Evolutionary conservation across 2,113 vertebrate species (phyloP).

Genomic region (Myrmecobius fasciatus): DNA sequence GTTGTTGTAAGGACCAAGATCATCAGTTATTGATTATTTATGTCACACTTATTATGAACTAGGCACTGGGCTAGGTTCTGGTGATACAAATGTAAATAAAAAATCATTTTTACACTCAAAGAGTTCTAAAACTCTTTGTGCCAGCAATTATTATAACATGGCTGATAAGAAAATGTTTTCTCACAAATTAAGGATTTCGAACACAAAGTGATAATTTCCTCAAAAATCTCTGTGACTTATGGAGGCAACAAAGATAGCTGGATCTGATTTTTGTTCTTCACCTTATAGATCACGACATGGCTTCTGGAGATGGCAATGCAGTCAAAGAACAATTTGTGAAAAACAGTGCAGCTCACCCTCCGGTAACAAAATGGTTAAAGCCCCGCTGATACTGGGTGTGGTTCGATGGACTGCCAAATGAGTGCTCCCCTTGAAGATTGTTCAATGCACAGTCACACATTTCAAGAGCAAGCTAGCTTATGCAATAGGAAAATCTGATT

Average conservation of each 20-base stretch:
- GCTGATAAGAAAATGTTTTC: neutral
- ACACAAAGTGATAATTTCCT: neutral
- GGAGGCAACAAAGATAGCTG: neutral
- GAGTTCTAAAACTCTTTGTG: neutral
- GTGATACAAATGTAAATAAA: neutral
- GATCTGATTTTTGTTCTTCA: slow-evolving; percentile 35
- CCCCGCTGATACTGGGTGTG: slow-evolving; percentile 90
- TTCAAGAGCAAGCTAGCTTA: slow-evolving; percentile 77
- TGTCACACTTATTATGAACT: too few species aligned
- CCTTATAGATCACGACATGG: slow-evolving; percentile 86
- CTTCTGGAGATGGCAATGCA: slow-evolving; percentile 91
- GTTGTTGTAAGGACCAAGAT: too few species aligned
- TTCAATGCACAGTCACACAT: slow-evolving; percentile 72
- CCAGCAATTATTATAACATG: neutral
- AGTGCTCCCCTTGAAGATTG: slow-evolving; percentile 65
- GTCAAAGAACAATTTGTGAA: slow-evolving; percentile 85
- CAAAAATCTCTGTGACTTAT: neutral
- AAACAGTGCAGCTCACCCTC: slow-evolving; percentile 81
- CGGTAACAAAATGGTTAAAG: slow-evolving; percentile 88
- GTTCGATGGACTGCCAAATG: slow-evolving; percentile 58
- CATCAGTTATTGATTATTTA: too few species aligned
- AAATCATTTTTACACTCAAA: neutral
- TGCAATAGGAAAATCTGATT: slow-evolving; percentile 71
- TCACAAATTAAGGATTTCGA: neutral
- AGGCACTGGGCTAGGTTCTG: neutral